These are phyloP conservation scores for Whitmania pigra DNA, from an alignment of 1,140 invertebrate species.

Conservation along the genomic window DNA sequence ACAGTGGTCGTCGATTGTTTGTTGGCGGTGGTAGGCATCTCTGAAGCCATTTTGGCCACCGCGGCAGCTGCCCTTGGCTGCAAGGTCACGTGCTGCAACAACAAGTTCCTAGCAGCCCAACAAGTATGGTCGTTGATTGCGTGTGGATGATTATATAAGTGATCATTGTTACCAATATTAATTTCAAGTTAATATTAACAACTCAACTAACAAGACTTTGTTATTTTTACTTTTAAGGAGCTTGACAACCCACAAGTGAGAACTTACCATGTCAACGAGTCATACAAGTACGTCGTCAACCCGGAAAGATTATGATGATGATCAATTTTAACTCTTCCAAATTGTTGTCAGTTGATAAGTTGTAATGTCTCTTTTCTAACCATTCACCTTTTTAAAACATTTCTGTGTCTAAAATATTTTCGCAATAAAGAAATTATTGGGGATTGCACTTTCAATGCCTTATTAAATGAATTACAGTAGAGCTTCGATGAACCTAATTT, in stretches of 20 bases:
- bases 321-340: neutral
- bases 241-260: constrained; percentile 1
- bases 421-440: too few species aligned
- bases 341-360: neutral
- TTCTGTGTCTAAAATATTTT: too few species aligned
- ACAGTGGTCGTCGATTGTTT: constrained; percentile 2
- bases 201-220: too few species aligned
- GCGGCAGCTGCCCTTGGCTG: neutral
- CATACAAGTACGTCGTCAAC: constrained; percentile 7
- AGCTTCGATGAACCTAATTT: too few species aligned
- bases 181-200: too few species aligned
- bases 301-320: neutral
- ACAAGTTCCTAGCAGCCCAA: neutral
- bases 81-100: constrained; percentile 5
- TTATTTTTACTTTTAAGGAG: neutral
- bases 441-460: too few species aligned
- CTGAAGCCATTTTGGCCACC: neutral
- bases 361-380: neutral
- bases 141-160: too few species aligned
- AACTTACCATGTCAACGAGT: neutral
- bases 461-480: too few species aligned
- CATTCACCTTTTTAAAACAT: too few species aligned
- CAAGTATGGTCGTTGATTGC: neutral
- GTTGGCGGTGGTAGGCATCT: neutral
- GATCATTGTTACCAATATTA: too few species aligned